phyloP scores from a whole-genome alignment of 1,140 invertebrate genomes.

The Pissodes strobi region DNA sequence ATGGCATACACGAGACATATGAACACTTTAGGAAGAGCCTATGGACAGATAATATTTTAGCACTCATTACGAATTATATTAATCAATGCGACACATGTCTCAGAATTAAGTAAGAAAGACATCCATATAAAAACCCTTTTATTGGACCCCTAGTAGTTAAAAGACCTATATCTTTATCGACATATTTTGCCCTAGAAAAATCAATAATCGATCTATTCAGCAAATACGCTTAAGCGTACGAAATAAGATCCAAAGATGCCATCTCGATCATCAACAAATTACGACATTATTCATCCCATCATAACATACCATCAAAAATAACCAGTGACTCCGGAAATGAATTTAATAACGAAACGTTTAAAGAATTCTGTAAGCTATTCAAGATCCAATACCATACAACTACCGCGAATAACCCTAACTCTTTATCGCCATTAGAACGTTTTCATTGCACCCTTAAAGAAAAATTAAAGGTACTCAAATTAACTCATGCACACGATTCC shows the following conservation, averaged over 20 bases:
- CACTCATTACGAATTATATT: too few species aligned
- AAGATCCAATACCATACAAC: conserved; percentile 37
- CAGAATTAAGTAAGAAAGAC: too few species aligned
- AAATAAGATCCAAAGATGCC: conserved; percentile 42
- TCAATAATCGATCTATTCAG: background rate
- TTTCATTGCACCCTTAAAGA: conserved; percentile 1
- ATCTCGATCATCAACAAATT: conserved; percentile 5
- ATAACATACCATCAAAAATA: conserved; percentile 29
- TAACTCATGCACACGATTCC: background rate
- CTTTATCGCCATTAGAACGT: conserved; percentile 8
- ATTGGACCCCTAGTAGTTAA: background rate
- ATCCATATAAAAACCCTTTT: conserved; percentile 6
- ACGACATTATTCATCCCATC: conserved; percentile 13
- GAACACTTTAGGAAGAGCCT: too few species aligned
- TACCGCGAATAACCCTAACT: conserved; percentile 14
- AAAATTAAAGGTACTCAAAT: background rate
- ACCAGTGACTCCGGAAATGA: conserved; percentile 36
- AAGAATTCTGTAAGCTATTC: conserved; percentile 38
- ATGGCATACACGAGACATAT: too few species aligned
- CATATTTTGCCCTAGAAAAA: background rate
- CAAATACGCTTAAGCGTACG: conserved; percentile 38
- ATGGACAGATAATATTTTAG: too few species aligned
- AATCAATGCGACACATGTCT: too few species aligned
- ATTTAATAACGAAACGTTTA: conserved; percentile 40
- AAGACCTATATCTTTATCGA: conserved; percentile 3